Conservation (phyloP, 2,797 vertebrate species). For the Glyptemys insculpta region DNA sequence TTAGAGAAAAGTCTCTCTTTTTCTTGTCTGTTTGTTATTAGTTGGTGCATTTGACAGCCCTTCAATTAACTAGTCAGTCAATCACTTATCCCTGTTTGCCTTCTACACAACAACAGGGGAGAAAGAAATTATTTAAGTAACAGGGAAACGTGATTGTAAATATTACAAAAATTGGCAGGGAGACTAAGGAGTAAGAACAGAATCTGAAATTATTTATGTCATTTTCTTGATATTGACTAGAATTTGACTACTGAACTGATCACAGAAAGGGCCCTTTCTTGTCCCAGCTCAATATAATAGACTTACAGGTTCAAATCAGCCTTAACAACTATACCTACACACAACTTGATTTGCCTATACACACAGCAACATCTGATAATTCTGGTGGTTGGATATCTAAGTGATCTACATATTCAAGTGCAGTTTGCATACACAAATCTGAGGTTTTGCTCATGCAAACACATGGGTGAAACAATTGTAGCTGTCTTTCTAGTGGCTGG, state of each 20-base stretch:
- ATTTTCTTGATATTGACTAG: neutral
- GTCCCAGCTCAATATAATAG: neutral
- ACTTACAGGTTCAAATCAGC: neutral
- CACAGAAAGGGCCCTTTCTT: neutral
- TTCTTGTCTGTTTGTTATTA: neutral
- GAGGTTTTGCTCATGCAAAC: neutral
- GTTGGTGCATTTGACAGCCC: neutral
- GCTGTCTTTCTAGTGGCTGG: neutral
- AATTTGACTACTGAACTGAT: neutral
- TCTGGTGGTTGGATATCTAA: rapidly evolving
- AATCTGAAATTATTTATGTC: neutral
- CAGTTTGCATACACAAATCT: neutral
- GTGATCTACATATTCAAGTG: neutral
- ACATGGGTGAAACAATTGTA: neutral
- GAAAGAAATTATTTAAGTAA: rapidly evolving
- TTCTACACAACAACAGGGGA: neutral
- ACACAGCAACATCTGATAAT: rapidly evolving
- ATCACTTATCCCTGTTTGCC: neutral
- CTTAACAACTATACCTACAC: rapidly evolving
- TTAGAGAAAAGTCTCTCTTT: neutral
- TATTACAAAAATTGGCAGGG: rapidly evolving
- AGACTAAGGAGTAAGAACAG: neutral
- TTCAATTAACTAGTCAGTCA: neutral
- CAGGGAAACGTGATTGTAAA: neutral
- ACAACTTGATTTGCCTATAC: rapidly evolving